phyloP scores from a whole-genome alignment of 2,113 vertebrate species.

The Gavialis gangeticus region DNA sequence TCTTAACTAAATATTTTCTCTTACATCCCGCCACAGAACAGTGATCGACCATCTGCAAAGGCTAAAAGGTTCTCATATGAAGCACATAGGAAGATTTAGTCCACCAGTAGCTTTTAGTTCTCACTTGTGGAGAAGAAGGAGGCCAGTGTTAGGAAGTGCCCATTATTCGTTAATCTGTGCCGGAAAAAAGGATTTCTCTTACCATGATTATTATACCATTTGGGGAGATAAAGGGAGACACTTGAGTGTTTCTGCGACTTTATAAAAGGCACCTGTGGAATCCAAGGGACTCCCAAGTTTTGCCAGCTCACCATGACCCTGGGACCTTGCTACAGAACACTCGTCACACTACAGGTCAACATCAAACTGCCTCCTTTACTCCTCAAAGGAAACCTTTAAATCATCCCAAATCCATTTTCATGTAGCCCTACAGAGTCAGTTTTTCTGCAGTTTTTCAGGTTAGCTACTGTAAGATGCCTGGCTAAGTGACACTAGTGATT shows the following conservation, averaged over 20 bases:
- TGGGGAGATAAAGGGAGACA: not conserved
- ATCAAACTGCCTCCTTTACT: not conserved
- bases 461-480: not conserved
- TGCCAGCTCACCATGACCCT: fast-evolving
- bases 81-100: not conserved
- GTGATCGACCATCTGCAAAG: not conserved
- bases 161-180: fast-evolving
- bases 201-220: not conserved
- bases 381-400: not conserved
- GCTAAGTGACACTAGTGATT: not conserved
- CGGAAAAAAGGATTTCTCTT: fast-evolving
- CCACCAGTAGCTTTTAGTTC: not conserved
- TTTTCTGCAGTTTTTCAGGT: not conserved
- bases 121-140: not conserved
- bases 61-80: not conserved
- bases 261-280: not conserved
- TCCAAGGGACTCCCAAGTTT: not conserved
- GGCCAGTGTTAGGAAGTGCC: not conserved
- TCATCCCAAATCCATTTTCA: not conserved
- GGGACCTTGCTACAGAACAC: not conserved
- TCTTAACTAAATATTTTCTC: not conserved
- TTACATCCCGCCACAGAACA: not conserved
- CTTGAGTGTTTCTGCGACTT: not conserved
- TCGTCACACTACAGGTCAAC: not conserved
- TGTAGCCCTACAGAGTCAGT: not conserved